Base-by-base conservation (phyloP, 2,797 vertebrate genomes). In the Alfaro cultratus region DNA sequence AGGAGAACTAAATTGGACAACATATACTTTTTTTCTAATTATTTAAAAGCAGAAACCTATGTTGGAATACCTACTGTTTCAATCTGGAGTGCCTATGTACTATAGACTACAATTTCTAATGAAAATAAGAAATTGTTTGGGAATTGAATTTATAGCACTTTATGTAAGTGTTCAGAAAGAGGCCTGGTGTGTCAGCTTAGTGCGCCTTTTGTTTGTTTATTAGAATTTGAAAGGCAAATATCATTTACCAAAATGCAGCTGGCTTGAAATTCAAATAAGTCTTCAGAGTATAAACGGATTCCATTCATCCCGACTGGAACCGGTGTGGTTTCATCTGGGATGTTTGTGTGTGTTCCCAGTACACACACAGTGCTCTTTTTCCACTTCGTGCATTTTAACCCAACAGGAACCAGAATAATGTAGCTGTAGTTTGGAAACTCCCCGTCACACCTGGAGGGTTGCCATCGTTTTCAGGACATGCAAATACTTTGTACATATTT, bases 161-260 rank as follows among this genome's bases (percentile, higher is more conserved):
- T 74, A 16, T 15, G 36, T 62, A 3, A 43, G 21, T 53, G 34
- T 79, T 8, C 26, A 72, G 57, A 74, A 34, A 68, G 18, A 75
- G 73, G n/a, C 9, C 76, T 29, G 79, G 10, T 72, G 34, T 78
- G 29, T 73, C 26, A 26, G 2, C 43, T 73, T 45, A 39, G 45
- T 71, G 23, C 57, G 29, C 49, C 39, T 4, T 23, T 10, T 3
- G 34, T 43, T 49, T 26, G 0, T 78, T 83, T 31, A 73, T 80
- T 74, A 41, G 51, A 86, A 91, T 57, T 84, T 91, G 80, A 86
- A 87, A 88, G 73, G 70, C 74, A 88, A 81, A 91, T 91, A 57
- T 81, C 0, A 26, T 80, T 82, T 62, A 78, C 23, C 26, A 60
- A 51, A n/a, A 36, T 36, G 41, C 57, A 76, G 45, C 53, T 75